Base-by-base conservation (phyloP, 2,888 invertebrate species). In the Pardosa pseudoannulata region DNA sequence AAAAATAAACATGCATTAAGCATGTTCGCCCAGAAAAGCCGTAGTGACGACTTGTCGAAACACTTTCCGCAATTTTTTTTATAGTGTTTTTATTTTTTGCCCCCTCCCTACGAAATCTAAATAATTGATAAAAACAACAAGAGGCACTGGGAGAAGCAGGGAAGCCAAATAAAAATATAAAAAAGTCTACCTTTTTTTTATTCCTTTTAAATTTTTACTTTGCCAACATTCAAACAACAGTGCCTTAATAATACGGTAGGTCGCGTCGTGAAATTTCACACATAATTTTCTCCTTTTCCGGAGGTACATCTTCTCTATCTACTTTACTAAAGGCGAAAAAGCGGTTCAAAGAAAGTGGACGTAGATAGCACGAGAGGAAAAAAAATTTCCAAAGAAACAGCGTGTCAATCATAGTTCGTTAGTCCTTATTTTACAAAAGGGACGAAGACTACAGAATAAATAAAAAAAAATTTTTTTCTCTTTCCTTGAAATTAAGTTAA, bases 81-180 rank as follows among this genome's bases (percentile, higher is more conserved):
- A 23, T n/a, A n/a, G n/a, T n/a, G n/a, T n/a, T n/a, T n/a, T n/a
- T n/a, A n/a, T n/a, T n/a, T n/a, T n/a, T n/a, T n/a, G n/a, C n/a
- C 32, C 62, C 39, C 62, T 27, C 27, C 32, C 56, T 32, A 78
- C 78, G 62, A 72, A 85, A 85, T 85, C 78, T 85, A 79, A 85
- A 85, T 85, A 85, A 85, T 85, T 85, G 83, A 79, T 85, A 85
- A 85, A 85, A 67, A 85, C 83, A 85, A 85, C 83, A 85, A 56
- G 31, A 1, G 31, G 3, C 36, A 39, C 65, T 50, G 56, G 68
- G 70, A 74, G 62, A 70, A 56, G 32, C 32, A 50, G 28, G 36
- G 32, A 50, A 68, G 19, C 13, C 39, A 65, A 72, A n/a, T 41
- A 71, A n/a, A 32, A 79, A 76, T 32, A 36, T 28, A 31, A 68